A percentile compares a stretch with the other conserved stretches of the same genome.
Evolutionary conservation across 2,113 vertebrate species (phyloP).

Genomic region (Myrmecophaga tridactyla): DNA sequence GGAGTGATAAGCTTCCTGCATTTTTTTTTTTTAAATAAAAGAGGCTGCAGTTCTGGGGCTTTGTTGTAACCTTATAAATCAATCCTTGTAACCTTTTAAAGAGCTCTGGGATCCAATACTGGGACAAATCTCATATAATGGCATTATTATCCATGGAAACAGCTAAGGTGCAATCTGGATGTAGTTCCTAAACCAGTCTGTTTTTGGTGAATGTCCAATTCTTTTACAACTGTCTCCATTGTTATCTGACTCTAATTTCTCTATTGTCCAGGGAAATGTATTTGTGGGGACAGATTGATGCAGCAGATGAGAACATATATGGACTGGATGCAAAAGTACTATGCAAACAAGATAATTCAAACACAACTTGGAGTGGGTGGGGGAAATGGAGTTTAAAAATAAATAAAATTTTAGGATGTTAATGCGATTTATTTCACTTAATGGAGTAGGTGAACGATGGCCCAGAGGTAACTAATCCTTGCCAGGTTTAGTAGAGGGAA

Average conservation of each 20-base stretch:
- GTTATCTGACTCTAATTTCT: conserved; percentile 54
- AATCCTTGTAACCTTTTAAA: conserved; percentile 18
- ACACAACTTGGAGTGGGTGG: conserved; percentile 17
- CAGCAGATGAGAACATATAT: conserved; percentile 58
- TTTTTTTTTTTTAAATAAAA: background rate
- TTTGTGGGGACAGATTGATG: conserved; percentile 61
- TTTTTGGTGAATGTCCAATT: conserved; percentile 51
- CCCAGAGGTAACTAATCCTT: conserved; percentile 24
- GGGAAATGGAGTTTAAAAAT: conserved; percentile 60
- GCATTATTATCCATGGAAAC: background rate
- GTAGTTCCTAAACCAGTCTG: conserved; percentile 49
- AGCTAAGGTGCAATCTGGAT: conserved; percentile 52
- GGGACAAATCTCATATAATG: background rate
- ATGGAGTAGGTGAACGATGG: conserved; percentile 28
- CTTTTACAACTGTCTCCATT: conserved; percentile 38
- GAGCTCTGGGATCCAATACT: conserved; percentile 22
- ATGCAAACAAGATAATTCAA: conserved; percentile 57
- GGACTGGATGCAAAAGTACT: conserved; percentile 56
- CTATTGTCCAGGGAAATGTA: conserved; percentile 51
- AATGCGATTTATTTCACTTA: conserved; percentile 61
- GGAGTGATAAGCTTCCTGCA: background rate
- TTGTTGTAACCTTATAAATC: conserved; percentile 4
- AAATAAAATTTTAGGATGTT: conserved; percentile 62
- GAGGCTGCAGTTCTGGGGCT: background rate
- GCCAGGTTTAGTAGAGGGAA: background rate